Conservation (phyloP, 2,888 invertebrate species). For the Conomelus anceps region DNA sequence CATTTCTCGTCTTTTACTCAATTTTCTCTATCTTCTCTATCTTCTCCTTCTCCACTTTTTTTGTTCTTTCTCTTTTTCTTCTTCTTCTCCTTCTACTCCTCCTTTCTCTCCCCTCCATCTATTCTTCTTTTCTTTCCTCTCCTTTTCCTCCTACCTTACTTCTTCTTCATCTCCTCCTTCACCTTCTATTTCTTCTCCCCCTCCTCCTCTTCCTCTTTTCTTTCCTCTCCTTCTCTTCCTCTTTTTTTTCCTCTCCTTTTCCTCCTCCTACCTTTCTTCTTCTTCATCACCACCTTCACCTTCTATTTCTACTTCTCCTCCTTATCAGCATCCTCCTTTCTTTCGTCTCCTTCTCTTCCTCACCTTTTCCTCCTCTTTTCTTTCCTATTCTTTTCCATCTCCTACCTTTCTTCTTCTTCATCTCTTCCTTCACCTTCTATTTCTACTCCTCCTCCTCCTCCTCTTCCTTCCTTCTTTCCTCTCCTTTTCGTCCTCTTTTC, state of each 20-base stretch:
- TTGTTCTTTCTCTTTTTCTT: no score
- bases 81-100: no score
- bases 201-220: background rate
- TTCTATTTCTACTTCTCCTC: conserved; percentile 27
- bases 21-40: background rate
- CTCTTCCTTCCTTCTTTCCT: background rate
- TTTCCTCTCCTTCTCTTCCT: no score
- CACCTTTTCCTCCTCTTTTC: background rate
- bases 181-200: background rate
- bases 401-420: background rate
- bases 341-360: background rate
- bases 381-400: background rate
- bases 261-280: background rate
- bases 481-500: no score
- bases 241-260: background rate
- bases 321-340: conserved; percentile 15
- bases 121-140: background rate
- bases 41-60: no score
- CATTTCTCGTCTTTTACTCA: no score
- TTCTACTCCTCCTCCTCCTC: no score
- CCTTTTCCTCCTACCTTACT: no score
- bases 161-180: no score
- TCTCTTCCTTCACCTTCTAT: no score
- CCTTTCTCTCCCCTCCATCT: background rate
- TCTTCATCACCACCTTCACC: background rate